A percentile compares a stretch with the other conserved stretches of the same genome.
phyloP scores from a whole-genome alignment of 1,140 invertebrate species.

The Apolygus lucorum region DNA sequence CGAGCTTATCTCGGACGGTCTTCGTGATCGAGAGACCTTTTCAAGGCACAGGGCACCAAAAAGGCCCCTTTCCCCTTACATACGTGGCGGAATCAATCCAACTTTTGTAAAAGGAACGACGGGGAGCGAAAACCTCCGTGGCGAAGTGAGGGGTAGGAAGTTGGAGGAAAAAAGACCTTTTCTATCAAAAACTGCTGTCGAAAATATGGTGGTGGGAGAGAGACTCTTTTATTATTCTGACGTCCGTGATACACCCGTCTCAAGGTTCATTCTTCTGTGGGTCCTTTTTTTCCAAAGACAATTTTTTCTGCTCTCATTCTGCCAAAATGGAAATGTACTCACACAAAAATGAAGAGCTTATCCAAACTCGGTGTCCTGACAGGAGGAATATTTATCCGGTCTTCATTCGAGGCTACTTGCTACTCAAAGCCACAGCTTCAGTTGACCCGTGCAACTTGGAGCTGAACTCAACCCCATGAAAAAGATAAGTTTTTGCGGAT shows the following conservation, averaged over 20 bases:
- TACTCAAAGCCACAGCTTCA: too few species aligned
- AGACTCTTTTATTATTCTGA: neutral
- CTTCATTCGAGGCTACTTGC: too few species aligned
- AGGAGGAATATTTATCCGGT: too few species aligned
- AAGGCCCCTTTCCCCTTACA: neutral
- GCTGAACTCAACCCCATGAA: too few species aligned
- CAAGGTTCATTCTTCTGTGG: too few species aligned
- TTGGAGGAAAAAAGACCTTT: neutral
- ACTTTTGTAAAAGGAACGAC: conserved; percentile 13
- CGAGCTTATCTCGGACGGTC: conserved; percentile 6
- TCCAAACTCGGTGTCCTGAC: too few species aligned
- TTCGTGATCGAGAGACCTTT: neutral
- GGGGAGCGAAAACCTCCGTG: neutral
- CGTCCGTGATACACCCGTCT: neutral
- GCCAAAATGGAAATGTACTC: too few species aligned
- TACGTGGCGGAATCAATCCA: conserved; percentile 9
- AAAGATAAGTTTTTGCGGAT: too few species aligned
- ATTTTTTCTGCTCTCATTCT: too few species aligned
- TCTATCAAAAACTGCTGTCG: neutral
- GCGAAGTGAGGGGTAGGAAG: neutral
- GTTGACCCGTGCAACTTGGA: too few species aligned
- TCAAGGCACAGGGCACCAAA: neutral
- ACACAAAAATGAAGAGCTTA: too few species aligned
- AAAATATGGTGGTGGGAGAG: neutral
- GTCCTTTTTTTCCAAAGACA: too few species aligned